A percentile compares a stretch with the other conserved stretches of the same genome.
Conservation (phyloP, 2,797 vertebrate species). For the Lutjanus argentimaculatus region DNA sequence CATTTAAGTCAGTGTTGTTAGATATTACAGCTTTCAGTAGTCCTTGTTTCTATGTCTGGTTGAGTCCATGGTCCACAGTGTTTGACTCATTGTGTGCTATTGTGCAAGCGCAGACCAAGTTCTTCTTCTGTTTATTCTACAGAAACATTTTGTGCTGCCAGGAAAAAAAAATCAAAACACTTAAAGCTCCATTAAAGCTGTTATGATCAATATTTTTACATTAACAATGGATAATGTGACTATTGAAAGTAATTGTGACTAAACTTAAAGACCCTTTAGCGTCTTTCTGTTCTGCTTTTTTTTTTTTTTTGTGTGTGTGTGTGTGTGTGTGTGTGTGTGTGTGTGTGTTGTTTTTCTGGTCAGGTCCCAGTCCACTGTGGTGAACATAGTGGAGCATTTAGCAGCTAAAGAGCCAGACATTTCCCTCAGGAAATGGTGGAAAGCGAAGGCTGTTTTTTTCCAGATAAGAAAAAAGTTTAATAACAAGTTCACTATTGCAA, state of each 20-base stretch:
- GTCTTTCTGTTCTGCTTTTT: background rate
- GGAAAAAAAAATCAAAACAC: background rate
- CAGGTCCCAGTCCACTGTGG: no score
- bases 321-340: no score
- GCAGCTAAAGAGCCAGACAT: background rate
- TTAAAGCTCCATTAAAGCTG: background rate
- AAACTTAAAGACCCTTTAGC: background rate
- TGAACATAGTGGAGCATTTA: background rate
- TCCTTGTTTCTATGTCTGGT: no score
- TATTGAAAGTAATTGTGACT: no score
- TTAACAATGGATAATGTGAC: background rate
- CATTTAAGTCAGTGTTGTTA: no score
- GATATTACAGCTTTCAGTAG: no score
- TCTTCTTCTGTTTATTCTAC: conserved; percentile 12
- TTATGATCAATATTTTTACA: background rate
- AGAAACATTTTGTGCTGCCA: conserved; percentile 18
- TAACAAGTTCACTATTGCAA: background rate
- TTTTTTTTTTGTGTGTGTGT: no score
- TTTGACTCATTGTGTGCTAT: background rate
- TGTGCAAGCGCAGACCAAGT: conserved; percentile 21
- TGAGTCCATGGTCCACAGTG: background rate
- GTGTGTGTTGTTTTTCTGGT: no score
- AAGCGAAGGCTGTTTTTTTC: background rate
- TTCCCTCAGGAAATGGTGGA: background rate
- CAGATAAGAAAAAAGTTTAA: background rate